These are phyloP conservation scores for Aleiodes alternator DNA, from an alignment of 2,888 invertebrate species.

Conservation along the genomic window DNA sequence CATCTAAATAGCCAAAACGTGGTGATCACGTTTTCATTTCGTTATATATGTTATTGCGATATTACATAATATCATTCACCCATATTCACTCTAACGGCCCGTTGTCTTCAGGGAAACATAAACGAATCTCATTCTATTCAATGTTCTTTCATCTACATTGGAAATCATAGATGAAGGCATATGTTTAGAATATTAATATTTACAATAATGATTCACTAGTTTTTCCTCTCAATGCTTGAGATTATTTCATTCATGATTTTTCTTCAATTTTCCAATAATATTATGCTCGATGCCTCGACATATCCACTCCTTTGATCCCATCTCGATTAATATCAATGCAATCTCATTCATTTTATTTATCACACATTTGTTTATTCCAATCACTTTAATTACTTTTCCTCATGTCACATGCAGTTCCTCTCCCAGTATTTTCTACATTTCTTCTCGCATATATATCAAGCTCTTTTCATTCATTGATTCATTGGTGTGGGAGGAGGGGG, in stretches of 20 bases:
- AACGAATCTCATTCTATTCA: constrained; percentile 47
- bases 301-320: constrained; percentile 25
- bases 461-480: no score
- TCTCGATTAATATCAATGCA: constrained; percentile 30
- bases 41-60: constrained; percentile 38
- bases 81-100: constrained; percentile 41
- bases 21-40: constrained; percentile 43
- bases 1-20: constrained; percentile 49
- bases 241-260: constrained; percentile 28
- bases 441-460: no score
- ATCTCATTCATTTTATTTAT: constrained; percentile 28
- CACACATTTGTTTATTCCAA: constrained; percentile 41
- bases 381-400: constrained; percentile 45
- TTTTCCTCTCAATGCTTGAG: constrained; percentile 29
- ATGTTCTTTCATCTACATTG: constrained; percentile 46
- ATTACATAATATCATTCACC: constrained; percentile 41
- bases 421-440: not conserved
- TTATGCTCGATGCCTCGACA: constrained; percentile 41
- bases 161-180: constrained; percentile 62
- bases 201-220: constrained; percentile 62
- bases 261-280: constrained; percentile 29
- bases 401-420: constrained; percentile 30
- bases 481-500: no score
- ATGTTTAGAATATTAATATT: constrained; percentile 63
- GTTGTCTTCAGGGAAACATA: constrained; percentile 44